Evolutionary conservation across 2,888 invertebrate genomes (phyloP).

Genomic region (Alsophila aescularia): DNA sequence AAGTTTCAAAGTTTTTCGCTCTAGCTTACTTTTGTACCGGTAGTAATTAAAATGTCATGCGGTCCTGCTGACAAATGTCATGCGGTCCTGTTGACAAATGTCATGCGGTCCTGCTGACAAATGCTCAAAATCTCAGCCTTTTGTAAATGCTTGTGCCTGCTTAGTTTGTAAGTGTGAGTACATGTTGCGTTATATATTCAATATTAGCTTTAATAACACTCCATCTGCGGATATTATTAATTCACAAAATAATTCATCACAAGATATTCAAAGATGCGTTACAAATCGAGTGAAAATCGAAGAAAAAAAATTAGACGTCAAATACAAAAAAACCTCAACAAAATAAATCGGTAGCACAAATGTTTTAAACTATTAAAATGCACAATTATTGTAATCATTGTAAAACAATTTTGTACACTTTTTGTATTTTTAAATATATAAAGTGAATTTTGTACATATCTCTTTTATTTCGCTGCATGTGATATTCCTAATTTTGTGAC

Average conservation of each 20-base stretch:
- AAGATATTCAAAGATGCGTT: neutral
- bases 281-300: neutral
- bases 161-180: slow-evolving; percentile 48
- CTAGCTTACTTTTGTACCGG: too few species aligned
- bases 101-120: slow-evolving; percentile 15
- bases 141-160: slow-evolving; percentile 77
- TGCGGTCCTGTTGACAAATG: neutral
- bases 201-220: too few species aligned
- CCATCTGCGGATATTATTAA: too few species aligned
- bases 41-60: too few species aligned
- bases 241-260: too few species aligned
- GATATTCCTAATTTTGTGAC: neutral
- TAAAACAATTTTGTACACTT: slow-evolving; percentile 71
- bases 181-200: too few species aligned
- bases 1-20: too few species aligned
- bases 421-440: slow-evolving; percentile 72
- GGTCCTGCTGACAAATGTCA: too few species aligned
- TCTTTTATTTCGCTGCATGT: slow-evolving; percentile 34
- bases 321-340: slow-evolving; percentile 28
- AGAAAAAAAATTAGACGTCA: too few species aligned
- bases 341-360: slow-evolving; percentile 50
- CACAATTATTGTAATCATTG: slow-evolving; percentile 60
- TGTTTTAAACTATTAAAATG: slow-evolving; percentile 49
- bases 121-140: slow-evolving; percentile 63
- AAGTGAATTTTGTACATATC: slow-evolving; percentile 57